phyloP scores from a whole-genome alignment of 2,797 vertebrate species.

The Leuciscus waleckii region DNA sequence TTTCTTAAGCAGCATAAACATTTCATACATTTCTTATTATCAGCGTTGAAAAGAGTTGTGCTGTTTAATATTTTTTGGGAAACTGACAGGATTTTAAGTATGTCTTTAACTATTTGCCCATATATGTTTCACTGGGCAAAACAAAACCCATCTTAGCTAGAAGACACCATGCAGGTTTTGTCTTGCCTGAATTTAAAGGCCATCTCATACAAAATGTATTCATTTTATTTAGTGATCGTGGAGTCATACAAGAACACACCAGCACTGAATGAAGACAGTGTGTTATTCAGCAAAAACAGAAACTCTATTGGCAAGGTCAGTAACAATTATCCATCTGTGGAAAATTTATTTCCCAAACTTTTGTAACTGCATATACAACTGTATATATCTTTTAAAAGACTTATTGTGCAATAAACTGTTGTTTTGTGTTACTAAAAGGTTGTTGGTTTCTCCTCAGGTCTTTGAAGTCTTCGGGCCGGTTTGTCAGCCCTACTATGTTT shows the following conservation, averaged over 20 bases:
- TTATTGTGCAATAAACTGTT: not conserved
- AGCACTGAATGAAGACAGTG: constrained; percentile 89
- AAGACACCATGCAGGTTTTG: not conserved
- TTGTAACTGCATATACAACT: not conserved
- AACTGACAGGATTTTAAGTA: too few species aligned
- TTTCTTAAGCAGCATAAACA: too few species aligned
- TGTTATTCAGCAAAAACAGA: constrained; percentile 88
- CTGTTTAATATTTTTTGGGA: too few species aligned
- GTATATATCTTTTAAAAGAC: not conserved
- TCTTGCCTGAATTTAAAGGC: not conserved
- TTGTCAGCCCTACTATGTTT: constrained; percentile 87
- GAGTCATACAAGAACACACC: constrained; percentile 87
- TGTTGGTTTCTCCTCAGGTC: constrained; percentile 76
- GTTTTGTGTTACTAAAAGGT: not conserved
- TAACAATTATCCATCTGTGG: not conserved
- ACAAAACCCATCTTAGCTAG: not conserved
- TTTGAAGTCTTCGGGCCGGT: constrained; percentile 96
- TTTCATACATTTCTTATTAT: too few species aligned
- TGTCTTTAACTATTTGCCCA: too few species aligned
- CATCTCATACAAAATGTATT: not conserved
- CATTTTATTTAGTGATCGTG: constrained; percentile 84
- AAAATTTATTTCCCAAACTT: not conserved
- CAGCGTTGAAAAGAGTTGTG: too few species aligned
- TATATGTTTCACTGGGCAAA: not conserved
- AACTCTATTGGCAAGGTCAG: constrained; percentile 87